These are phyloP conservation scores for Xylota sylvarum DNA, from an alignment of 2,888 invertebrate species.

Conservation along the genomic window DNA sequence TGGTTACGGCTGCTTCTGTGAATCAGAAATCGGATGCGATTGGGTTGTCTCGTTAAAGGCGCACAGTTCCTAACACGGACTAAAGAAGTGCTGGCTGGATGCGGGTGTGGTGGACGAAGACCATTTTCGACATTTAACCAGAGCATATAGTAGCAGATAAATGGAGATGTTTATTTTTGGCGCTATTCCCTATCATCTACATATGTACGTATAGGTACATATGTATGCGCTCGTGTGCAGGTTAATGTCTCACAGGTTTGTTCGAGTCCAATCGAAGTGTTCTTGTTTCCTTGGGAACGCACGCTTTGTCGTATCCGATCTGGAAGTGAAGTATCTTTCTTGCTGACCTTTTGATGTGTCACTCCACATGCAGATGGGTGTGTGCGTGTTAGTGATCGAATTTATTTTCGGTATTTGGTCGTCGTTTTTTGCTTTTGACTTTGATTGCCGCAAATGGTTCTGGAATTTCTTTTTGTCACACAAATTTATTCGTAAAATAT, in stretches of 20 bases:
- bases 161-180: slow-evolving; percentile 49
- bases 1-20: slow-evolving; percentile 56
- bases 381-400: slow-evolving; percentile 24
- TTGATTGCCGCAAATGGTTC: slow-evolving; percentile 59
- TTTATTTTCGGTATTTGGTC: slow-evolving; percentile 43
- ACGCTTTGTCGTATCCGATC: slow-evolving; percentile 33
- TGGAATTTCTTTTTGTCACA: slow-evolving; percentile 49
- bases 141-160: slow-evolving; percentile 16
- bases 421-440: slow-evolving; percentile 39
- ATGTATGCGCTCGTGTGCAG: slow-evolving; percentile 43
- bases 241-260: slow-evolving; percentile 50
- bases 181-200: slow-evolving; percentile 7
- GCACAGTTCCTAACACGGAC: slow-evolving; percentile 31
- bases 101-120: not conserved
- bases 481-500: slow-evolving; percentile 51
- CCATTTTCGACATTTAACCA: slow-evolving; percentile 44
- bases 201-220: no score
- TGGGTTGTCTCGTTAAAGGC: slow-evolving; percentile 65
- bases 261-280: slow-evolving; percentile 34
- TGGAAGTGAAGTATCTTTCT: slow-evolving; percentile 45
- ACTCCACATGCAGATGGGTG: slow-evolving; percentile 20
- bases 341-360: slow-evolving; percentile 66
- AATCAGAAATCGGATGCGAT: slow-evolving; percentile 72
- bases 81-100: not conserved
- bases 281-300: slow-evolving; percentile 34